Evolutionary conservation across 2,888 invertebrate genomes (phyloP).

Genomic region (Tiliacea citrago): DNA sequence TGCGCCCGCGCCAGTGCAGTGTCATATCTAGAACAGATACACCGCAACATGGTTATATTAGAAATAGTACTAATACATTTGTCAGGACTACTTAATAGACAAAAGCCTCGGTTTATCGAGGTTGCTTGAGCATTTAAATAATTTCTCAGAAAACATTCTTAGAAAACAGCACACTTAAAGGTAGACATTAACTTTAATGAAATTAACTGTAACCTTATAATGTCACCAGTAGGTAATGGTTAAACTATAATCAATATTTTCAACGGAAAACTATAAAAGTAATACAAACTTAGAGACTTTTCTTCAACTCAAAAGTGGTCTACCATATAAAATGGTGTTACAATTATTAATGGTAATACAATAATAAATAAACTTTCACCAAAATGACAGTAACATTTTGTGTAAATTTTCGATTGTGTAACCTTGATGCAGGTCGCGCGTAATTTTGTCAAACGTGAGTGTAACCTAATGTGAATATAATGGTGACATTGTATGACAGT

Average conservation of each 20-base stretch:
- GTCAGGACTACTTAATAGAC: not conserved
- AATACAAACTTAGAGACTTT: not conserved
- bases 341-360: too few species aligned
- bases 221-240: not conserved
- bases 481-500: conserved; percentile 59
- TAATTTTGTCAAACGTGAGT: conserved; percentile 47
- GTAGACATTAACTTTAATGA: conserved; percentile 8
- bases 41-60: conserved; percentile 21
- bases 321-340: conserved; percentile 7
- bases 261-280: not conserved
- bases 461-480: conserved; percentile 66
- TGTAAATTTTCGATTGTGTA: conserved; percentile 56
- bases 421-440: conserved; percentile 43
- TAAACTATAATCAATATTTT: not conserved
- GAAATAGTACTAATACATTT: conserved; percentile 12
- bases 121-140: conserved; percentile 5
- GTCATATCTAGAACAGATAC: conserved; percentile 49
- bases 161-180: not conserved
- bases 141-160: not conserved
- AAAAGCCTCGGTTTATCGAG: not conserved
- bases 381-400: conserved; percentile 15
- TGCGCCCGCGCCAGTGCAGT: conserved; percentile 1
- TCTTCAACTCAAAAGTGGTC: not conserved
- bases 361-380: conserved; percentile 29
- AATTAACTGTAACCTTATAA: not conserved